Percentiles rank a stretch among this genome's conserved stretches.
phyloP scores from a whole-genome alignment of 92 coral and sea anemone species.

The Bergia sp. region DNA sequence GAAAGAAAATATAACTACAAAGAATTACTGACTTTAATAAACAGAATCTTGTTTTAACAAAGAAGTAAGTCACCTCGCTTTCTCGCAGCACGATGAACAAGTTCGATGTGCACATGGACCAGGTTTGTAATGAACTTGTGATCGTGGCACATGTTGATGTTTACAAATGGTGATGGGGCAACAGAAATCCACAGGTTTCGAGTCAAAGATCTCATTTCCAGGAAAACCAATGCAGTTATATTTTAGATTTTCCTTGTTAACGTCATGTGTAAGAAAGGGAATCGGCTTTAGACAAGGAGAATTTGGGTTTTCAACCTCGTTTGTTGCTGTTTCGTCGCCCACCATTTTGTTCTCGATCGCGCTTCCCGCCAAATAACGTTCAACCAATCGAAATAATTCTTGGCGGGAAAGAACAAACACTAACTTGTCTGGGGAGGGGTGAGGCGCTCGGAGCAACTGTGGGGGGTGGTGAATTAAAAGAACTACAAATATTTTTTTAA shows the following conservation, averaged over 20 bases:
- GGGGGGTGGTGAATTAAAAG: neutral
- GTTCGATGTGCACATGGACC: neutral
- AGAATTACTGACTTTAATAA: neutral
- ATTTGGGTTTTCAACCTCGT: neutral
- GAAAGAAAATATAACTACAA: neutral
- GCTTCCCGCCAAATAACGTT: constrained; percentile 34
- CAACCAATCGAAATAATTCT: constrained; percentile 18
- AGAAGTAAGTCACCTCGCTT: constrained; percentile 15
- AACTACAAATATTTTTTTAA: too few species aligned
- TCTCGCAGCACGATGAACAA: constrained; percentile 3
- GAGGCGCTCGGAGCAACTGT: neutral
- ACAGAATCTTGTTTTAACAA: neutral
- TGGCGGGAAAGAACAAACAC: constrained; percentile 4
- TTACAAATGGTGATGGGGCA: neutral
- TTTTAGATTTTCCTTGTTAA: constrained; percentile 25
- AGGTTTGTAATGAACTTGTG: neutral
- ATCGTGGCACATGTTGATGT: neutral
- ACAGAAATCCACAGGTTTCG: neutral
- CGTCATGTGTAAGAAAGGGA: neutral
- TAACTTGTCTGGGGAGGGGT: neutral
- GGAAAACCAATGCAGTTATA: neutral
- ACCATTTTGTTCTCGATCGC: constrained; percentile 27
- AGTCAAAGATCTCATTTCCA: neutral
- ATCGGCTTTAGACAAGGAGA: neutral
- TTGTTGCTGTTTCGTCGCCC: neutral